Evolutionary conservation across 2,113 vertebrate genomes (phyloP).

Genomic region (Caretta caretta): DNA sequence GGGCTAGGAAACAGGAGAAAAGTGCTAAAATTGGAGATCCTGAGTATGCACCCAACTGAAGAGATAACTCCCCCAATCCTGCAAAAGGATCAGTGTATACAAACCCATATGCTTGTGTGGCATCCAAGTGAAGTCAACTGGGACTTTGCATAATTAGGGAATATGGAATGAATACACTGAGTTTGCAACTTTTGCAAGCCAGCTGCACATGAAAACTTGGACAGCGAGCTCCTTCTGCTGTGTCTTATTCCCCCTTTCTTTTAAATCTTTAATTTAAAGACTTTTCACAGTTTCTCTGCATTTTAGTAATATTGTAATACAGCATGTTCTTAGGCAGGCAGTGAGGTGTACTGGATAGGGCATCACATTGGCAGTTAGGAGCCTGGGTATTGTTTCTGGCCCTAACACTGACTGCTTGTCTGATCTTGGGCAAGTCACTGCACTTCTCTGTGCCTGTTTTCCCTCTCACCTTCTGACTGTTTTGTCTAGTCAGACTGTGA

Average conservation of each 20-base stretch:
- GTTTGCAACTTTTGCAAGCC: not conserved
- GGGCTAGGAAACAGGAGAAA: accelerated
- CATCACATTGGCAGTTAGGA: not conserved
- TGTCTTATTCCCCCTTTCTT: not conserved
- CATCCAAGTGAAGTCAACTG: not conserved
- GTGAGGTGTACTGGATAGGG: not conserved
- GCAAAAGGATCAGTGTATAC: not conserved
- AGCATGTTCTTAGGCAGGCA: not conserved
- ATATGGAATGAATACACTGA: not conserved
- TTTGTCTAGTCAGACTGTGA: not conserved
- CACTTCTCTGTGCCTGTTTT: not conserved
- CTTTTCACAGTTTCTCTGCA: not conserved
- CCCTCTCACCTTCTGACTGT: not conserved
- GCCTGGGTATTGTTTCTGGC: not conserved
- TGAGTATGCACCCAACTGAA: not conserved
- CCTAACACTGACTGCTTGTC: not conserved
- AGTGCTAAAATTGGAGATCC: not conserved
- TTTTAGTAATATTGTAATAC: accelerated
- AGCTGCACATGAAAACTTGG: not conserved
- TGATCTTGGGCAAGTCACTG: not conserved
- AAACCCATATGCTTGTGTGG: not conserved
- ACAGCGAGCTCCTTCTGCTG: not conserved
- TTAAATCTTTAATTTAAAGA: not conserved
- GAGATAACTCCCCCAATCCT: not conserved
- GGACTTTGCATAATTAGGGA: not conserved